Percentiles rank a stretch among this genome's conserved stretches.
Evolutionary conservation across 2,888 invertebrate species (phyloP).

Genomic region (Rosalia funebris): DNA sequence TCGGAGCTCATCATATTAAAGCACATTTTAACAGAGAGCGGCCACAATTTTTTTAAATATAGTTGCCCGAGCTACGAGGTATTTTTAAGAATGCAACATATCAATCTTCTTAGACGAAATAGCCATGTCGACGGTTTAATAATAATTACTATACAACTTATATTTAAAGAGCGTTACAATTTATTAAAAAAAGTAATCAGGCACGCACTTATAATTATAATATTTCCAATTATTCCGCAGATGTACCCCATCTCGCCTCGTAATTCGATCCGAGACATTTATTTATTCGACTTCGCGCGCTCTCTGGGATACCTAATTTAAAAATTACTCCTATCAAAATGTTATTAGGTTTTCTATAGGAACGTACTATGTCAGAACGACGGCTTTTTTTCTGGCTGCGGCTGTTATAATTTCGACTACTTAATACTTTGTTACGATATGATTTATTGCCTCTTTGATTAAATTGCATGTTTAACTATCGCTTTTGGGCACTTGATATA

Average conservation of each 20-base stretch:
- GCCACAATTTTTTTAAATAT: too few relatives aligned
- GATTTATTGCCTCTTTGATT: conserved; percentile 10
- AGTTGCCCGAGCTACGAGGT: too few relatives aligned
- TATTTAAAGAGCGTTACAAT: not conserved
- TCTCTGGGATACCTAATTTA: conserved; percentile 20
- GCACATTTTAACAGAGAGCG: too few relatives aligned
- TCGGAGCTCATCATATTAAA: too few relatives aligned
- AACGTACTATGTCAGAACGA: not conserved
- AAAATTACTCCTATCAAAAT: conserved; percentile 1
- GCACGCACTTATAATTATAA: conserved; percentile 4
- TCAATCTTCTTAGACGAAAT: not conserved
- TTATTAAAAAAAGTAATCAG: not conserved
- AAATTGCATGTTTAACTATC: conserved; percentile 10
- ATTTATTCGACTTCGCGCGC: conserved; percentile 14
- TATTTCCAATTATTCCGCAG: conserved; percentile 12
- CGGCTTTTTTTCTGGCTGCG: not conserved
- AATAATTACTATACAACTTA: not conserved
- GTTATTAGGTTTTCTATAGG: conserved; percentile 9
- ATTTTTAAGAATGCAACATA: too few relatives aligned
- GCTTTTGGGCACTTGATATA: not conserved
- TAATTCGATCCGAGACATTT: conserved; percentile 5
- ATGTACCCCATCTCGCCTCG: conserved; percentile 1
- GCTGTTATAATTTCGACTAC: conserved; percentile 10
- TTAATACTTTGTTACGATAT: conserved; percentile 7
- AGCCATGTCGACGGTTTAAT: not conserved